These are phyloP conservation scores for Noctua fimbriata DNA, from an alignment of 2,888 invertebrate genomes.

Conservation along the genomic window DNA sequence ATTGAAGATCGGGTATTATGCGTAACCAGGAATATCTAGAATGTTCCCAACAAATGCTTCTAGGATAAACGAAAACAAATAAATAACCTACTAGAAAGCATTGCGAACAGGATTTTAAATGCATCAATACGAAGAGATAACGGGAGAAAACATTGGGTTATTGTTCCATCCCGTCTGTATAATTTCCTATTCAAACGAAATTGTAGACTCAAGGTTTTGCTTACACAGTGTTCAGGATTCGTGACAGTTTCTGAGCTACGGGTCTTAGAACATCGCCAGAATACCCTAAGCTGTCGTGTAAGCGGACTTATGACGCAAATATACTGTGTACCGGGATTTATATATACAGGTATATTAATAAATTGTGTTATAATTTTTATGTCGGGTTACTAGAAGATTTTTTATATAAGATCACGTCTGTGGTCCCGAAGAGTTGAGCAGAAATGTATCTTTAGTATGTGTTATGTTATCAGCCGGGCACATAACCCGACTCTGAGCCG, in stretches of 20 bases:
- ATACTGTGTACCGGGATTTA: background rate
- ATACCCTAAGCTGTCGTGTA: background rate
- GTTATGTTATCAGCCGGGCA: background rate
- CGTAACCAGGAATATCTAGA: background rate
- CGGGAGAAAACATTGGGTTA: background rate
- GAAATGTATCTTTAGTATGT: background rate
- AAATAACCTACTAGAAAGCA: background rate
- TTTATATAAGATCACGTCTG: background rate
- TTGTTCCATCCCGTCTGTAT: background rate
- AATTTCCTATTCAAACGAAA: background rate
- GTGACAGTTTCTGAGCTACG: slow-evolving; percentile 18
- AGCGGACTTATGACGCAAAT: slow-evolving; percentile 19
- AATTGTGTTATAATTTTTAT: slow-evolving; percentile 16
- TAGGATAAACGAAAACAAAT: background rate
- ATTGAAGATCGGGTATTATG: background rate
- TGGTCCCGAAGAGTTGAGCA: background rate
- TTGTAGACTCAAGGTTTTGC: background rate
- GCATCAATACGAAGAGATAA: background rate
- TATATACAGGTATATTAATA: background rate
- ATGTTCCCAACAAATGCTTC: background rate
- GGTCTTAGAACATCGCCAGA: slow-evolving; percentile 8
- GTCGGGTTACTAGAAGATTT: background rate
- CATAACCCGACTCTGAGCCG: background rate
- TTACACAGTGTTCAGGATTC: slow-evolving; percentile 8
- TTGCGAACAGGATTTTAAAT: background rate